These are phyloP conservation scores for Amazona vittata DNA, from an alignment of 2,113 vertebrate species.

Conservation along the genomic window DNA sequence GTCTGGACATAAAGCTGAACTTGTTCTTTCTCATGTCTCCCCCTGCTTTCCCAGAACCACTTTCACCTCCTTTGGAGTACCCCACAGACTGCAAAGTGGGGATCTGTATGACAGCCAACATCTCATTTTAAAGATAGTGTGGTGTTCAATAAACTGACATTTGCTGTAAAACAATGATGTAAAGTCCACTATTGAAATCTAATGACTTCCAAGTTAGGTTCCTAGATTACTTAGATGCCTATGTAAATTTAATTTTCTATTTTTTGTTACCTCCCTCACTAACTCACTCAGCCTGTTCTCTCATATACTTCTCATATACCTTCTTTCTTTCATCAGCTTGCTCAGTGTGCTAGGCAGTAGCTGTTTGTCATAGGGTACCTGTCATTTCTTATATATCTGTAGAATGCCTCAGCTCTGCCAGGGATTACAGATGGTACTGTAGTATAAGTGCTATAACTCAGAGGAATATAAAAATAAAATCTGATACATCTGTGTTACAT, in stretches of 20 bases:
- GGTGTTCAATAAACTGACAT: neutral
- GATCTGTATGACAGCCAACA: neutral
- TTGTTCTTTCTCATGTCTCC: neutral
- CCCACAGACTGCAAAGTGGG: neutral
- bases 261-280: slow-evolving; percentile 37
- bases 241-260: slow-evolving; percentile 44
- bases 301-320: slow-evolving; percentile 8
- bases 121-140: neutral
- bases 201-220: neutral
- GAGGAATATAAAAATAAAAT: slow-evolving; percentile 57
- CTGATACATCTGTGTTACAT: slow-evolving; percentile 43
- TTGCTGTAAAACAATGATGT: neutral
- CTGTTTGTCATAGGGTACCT: slow-evolving; percentile 65
- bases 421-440: slow-evolving; percentile 44
- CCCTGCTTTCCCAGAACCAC: neutral
- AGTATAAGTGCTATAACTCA: slow-evolving; percentile 40
- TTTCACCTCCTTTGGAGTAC: neutral
- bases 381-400: slow-evolving; percentile 56
- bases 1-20: neutral
- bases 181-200: neutral
- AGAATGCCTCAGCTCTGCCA: slow-evolving; percentile 33
- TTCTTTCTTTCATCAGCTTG: slow-evolving; percentile 56
- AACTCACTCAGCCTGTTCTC: neutral
- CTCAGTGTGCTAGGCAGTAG: slow-evolving; percentile 25
- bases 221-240: neutral